Base-by-base conservation (phyloP, 2,888 invertebrate species). In the Allacma fusca region DNA sequence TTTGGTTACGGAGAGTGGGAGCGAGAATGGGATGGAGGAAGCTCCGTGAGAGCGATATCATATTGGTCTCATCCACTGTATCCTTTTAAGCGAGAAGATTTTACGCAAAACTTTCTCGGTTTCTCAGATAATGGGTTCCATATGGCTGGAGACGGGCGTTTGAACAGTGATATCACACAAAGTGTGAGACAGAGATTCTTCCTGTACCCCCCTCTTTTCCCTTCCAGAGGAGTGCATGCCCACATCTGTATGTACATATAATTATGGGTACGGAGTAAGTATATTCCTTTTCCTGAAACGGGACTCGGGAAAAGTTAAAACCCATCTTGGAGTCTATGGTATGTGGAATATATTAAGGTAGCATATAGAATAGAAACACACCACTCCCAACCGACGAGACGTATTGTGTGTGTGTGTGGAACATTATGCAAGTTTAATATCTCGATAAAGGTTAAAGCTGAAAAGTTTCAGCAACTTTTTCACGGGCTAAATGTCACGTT, bases 371-470 rank as follows among this genome's bases (percentile, higher is more conserved):
- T n/a, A n/a, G n/a, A n/a, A n/a, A n/a, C n/a, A n/a, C n/a, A n/a
- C n/a, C n/a, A n/a, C n/a, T 34, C 34, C 9, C 34, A 34, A 34
- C 34, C 4, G 4, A 34, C 50, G 9, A 50, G 9, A 50, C 50
- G 50, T 50, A 50, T 16, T 16, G 19, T 50, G 50, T 50, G 50
- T 12, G 50, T 50, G 5, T 50, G 5, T 50, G 5, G 2, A 12
- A 50, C 19, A 5, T 50, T 50, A 50, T 50, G 50, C 50, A 50
- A 50, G 50, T 50, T 50, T 50, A 50, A 50, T 50, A 50, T 50
- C 50, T 50, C 50, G 50, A 50, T 50, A 50, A 50, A 50, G 50
- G 50, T 50, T 50, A 50, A 50, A 50, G 50, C 50, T 50, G 50
- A 50, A 50, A 50, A 50, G 50, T 50, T 50, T 50, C 50, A 50